These are phyloP conservation scores for Tyto alba DNA, from an alignment of 2,113 vertebrate species.

Conservation along the genomic window DNA sequence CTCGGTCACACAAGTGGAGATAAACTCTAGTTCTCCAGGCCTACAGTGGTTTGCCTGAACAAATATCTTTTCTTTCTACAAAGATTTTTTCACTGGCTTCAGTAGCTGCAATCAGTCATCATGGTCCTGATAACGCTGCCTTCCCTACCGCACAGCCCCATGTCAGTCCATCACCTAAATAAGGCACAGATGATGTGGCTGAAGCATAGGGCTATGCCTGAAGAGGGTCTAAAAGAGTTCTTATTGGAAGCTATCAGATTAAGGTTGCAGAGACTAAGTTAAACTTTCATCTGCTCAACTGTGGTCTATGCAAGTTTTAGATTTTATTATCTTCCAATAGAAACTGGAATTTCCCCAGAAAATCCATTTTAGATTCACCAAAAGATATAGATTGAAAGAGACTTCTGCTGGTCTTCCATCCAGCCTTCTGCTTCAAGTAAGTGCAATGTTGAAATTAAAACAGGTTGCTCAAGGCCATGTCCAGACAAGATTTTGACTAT, in stretches of 20 bases:
- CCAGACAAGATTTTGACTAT: neutral
- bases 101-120: neutral
- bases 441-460: neutral
- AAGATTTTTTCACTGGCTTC: neutral
- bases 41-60: neutral
- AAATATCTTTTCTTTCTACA: neutral
- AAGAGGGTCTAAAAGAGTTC: neutral
- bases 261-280: neutral
- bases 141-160: neutral
- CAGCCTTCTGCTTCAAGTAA: neutral
- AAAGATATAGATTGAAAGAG: neutral
- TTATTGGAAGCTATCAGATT: neutral
- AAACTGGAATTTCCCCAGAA: neutral
- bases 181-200: neutral
- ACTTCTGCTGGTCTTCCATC: neutral
- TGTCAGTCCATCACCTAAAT: neutral
- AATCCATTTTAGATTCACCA: neutral
- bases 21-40: neutral
- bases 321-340: neutral
- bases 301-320: neutral
- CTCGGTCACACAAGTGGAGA: too few relatives aligned
- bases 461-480: neutral
- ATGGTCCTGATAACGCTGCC: accelerated
- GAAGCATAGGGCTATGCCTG: neutral
- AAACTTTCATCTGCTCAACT: neutral